These are phyloP conservation scores for Ia io DNA, from an alignment of 2,113 vertebrate species.

Conservation along the genomic window DNA sequence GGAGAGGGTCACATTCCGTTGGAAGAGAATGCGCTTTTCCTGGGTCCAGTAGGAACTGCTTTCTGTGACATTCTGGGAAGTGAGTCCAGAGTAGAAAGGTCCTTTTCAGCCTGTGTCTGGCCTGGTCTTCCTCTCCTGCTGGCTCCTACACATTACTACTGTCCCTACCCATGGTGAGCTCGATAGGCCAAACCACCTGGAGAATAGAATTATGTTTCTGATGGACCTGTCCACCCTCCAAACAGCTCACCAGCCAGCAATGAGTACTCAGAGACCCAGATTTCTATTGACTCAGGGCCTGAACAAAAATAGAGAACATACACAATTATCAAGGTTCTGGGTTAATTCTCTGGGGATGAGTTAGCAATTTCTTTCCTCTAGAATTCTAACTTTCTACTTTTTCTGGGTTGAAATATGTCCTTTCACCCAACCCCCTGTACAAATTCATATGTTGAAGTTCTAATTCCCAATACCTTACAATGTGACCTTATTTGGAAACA, in stretches of 20 bases:
- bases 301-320: not conserved
- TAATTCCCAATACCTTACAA: not conserved
- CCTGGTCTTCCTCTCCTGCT: not conserved
- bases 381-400: not conserved
- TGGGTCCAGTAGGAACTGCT: not conserved
- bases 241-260: not conserved
- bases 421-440: no score
- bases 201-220: not conserved
- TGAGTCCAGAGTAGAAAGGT: not conserved
- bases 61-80: slow-evolving; percentile 12
- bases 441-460: not conserved
- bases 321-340: not conserved
- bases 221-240: not conserved
- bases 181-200: not conserved
- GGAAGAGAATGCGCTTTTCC: not conserved
- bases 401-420: not conserved
- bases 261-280: not conserved
- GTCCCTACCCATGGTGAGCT: not conserved
- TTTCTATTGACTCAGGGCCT: not conserved
- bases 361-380: slow-evolving; percentile 28
- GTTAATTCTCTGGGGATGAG: not conserved
- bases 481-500: not conserved
- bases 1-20: slow-evolving; percentile 20
- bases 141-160: not conserved
- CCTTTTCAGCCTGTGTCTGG: not conserved